A percentile compares a stretch with the other conserved stretches of the same genome.
phyloP scores from a whole-genome alignment of 1,140 invertebrate species.

The Pogonognathellus flavescens region DNA sequence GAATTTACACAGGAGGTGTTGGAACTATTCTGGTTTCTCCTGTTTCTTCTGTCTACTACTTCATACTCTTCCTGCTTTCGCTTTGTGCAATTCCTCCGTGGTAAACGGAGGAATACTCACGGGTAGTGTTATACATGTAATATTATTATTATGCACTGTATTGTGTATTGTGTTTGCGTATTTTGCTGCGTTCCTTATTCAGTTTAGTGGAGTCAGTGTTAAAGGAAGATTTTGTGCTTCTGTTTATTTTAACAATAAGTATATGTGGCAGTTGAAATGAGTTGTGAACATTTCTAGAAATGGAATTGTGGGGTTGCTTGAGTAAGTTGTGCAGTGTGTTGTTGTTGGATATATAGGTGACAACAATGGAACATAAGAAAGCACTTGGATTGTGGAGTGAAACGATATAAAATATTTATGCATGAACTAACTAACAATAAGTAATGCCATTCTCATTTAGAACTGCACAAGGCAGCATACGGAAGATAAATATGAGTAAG shows the following conservation, averaged over 20 bases:
- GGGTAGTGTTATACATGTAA: too few species aligned
- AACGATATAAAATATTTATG: slow-evolving; percentile 41
- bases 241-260: neutral
- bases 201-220: too few species aligned
- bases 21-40: too few species aligned
- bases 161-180: too few species aligned
- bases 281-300: neutral
- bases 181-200: too few species aligned
- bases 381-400: slow-evolving; percentile 31
- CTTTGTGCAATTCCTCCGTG: too few species aligned
- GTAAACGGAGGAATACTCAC: too few species aligned
- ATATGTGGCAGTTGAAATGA: neutral
- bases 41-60: too few species aligned
- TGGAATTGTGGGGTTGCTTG: neutral
- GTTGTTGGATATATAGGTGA: slow-evolving; percentile 4
- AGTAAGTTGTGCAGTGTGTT: neutral
- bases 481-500: neutral
- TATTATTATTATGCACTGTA: too few species aligned
- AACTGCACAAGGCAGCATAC: neutral
- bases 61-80: too few species aligned
- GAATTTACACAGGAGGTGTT: too few species aligned
- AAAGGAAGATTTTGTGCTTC: too few species aligned
- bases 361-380: slow-evolving; percentile 36
- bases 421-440: slow-evolving; percentile 40
- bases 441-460: slow-evolving; percentile 32